Conservation (phyloP, 2,888 invertebrate species). For the Deilephila elpenor region DNA sequence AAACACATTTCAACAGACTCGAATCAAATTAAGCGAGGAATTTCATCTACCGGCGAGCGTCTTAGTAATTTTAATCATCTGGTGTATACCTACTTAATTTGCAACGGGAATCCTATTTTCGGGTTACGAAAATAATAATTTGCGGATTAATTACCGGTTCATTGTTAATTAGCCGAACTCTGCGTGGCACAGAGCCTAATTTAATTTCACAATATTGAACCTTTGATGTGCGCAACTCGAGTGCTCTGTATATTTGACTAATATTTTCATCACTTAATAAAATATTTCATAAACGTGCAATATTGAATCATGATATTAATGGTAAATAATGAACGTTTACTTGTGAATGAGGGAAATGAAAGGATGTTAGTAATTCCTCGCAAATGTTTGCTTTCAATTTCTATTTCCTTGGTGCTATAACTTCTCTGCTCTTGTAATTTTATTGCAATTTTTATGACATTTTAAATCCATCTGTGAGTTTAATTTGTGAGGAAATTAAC, state of each 20-base stretch:
- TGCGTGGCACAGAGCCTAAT: constrained; percentile 56
- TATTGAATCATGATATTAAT: constrained; percentile 8
- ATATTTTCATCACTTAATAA: constrained; percentile 41
- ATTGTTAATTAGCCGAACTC: constrained; percentile 56
- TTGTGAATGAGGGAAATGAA: not conserved
- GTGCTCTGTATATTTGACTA: constrained; percentile 58
- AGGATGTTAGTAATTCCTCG: not conserved
- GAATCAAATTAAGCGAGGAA: constrained; percentile 6
- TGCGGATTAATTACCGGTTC: constrained; percentile 59
- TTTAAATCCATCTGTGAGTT: too few relatives aligned
- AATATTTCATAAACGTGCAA: constrained; percentile 9
- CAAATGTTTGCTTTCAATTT: not conserved
- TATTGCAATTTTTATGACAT: not conserved
- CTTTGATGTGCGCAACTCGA: constrained; percentile 50
- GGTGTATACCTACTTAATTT: constrained; percentile 38
- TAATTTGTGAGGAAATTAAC: too few relatives aligned
- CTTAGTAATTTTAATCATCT: constrained; percentile 24
- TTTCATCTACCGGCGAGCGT: constrained; percentile 1
- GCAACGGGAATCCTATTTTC: constrained; percentile 35
- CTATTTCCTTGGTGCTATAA: not conserved
- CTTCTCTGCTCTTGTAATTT: not conserved
- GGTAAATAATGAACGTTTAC: constrained; percentile 12
- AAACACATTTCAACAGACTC: not conserved
- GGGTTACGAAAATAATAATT: constrained; percentile 45
- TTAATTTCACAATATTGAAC: constrained; percentile 61